phyloP scores from a whole-genome alignment of 2,888 invertebrate genomes.

The Drosophila eohydei region DNA sequence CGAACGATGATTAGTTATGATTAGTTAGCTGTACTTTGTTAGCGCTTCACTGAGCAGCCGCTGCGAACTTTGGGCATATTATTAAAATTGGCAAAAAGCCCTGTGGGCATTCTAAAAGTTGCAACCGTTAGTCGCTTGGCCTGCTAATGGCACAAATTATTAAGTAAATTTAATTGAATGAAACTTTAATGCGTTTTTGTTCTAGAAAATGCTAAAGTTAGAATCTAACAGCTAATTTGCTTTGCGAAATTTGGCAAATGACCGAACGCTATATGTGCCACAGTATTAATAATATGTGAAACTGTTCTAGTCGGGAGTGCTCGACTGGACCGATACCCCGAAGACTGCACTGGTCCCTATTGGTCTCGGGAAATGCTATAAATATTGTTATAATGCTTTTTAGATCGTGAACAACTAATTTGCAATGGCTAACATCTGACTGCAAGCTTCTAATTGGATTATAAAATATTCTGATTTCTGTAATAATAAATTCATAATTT shows the following conservation, averaged over 20 bases:
- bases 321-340: background rate
- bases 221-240: background rate
- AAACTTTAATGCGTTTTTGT: conserved; percentile 1
- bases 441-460: too few relatives aligned
- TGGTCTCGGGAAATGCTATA: too few relatives aligned
- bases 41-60: conserved; percentile 28
- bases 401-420: too few relatives aligned
- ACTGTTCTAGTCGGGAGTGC: background rate
- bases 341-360: too few relatives aligned
- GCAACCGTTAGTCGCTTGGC: conserved; percentile 2
- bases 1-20: conserved; percentile 39
- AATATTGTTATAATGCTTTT: too few relatives aligned
- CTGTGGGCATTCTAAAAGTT: conserved; percentile 4
- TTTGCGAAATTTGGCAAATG: background rate
- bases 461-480: too few relatives aligned
- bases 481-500: background rate
- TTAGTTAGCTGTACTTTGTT: conserved; percentile 45
- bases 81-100: conserved; percentile 16
- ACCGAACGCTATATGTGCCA: background rate
- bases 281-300: background rate
- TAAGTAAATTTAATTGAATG: conserved; percentile 2
- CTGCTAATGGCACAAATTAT: background rate
- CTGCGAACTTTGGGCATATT: conserved; percentile 4
- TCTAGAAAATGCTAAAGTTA: background rate
- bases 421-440: too few relatives aligned